Evolutionary conservation across 2,888 invertebrate genomes (phyloP).

Genomic region (Apeira syringaria): DNA sequence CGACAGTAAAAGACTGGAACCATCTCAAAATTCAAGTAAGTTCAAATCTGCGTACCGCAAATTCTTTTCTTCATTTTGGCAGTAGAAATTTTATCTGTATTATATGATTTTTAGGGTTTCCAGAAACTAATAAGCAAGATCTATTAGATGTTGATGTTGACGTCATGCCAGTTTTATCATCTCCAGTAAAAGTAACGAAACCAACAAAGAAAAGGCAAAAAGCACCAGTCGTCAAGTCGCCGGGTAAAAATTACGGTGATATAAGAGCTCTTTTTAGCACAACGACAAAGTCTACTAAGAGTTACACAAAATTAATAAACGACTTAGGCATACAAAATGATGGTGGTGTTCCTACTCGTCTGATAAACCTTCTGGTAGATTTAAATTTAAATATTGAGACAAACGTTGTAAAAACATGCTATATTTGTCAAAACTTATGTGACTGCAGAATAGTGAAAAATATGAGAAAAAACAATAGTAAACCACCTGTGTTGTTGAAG

Average conservation of each 20-base stretch:
- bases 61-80: too few relatives aligned
- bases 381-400: constrained; percentile 62
- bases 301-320: constrained; percentile 68
- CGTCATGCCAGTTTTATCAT: constrained; percentile 39
- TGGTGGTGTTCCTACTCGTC: constrained; percentile 55
- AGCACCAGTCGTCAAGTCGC: constrained; percentile 46
- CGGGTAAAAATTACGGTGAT: constrained; percentile 73
- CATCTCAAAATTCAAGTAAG: constrained; percentile 42
- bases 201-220: constrained; percentile 56
- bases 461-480: constrained; percentile 35
- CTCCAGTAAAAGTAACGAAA: constrained; percentile 41
- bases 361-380: constrained; percentile 73
- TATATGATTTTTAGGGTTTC: neutral
- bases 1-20: constrained; percentile 74
- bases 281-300: constrained; percentile 71
- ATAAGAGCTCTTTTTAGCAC: constrained; percentile 82
- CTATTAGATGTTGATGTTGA: constrained; percentile 13
- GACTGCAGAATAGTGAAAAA: constrained; percentile 59
- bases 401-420: constrained; percentile 50
- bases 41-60: too few relatives aligned
- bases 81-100: too few relatives aligned
- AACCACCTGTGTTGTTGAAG: constrained; percentile 31
- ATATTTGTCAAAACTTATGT: constrained; percentile 69
- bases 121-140: constrained; percentile 8
- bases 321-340: constrained; percentile 64